Evolutionary conservation across 2,888 invertebrate genomes (phyloP).

Genomic region (Pammene fasciana): DNA sequence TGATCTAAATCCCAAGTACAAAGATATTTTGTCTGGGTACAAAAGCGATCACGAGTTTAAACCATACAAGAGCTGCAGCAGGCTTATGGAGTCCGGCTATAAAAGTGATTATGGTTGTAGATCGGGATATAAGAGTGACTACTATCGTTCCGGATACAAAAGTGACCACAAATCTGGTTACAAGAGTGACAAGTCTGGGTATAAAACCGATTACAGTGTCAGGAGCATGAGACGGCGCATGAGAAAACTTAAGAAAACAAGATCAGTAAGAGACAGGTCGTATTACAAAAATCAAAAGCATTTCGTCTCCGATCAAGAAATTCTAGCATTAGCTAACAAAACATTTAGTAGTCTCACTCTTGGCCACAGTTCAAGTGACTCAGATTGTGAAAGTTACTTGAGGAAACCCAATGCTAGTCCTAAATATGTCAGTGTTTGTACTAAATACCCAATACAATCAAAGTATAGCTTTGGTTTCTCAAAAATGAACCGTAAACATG

Average conservation of each 20-base stretch:
- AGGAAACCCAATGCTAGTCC: conserved; percentile 72
- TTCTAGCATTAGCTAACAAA: conserved; percentile 81
- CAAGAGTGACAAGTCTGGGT: conserved; percentile 84
- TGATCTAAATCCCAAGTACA: conserved; percentile 85
- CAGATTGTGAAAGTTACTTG: conserved; percentile 76
- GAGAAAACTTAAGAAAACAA: conserved; percentile 78
- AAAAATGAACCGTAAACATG: conserved; percentile 68
- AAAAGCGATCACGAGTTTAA: conserved; percentile 84
- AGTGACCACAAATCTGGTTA: conserved; percentile 85
- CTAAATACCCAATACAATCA: conserved; percentile 71
- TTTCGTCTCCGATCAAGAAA: conserved; percentile 84
- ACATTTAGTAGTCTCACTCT: conserved; percentile 81
- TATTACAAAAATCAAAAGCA: conserved; percentile 83
- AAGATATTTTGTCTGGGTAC: conserved; percentile 84
- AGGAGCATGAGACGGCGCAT: conserved; percentile 77
- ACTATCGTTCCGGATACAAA: conserved; percentile 83
- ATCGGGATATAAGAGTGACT: conserved; percentile 80
- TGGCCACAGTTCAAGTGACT: conserved; percentile 83
- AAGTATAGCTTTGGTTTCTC: conserved; percentile 73
- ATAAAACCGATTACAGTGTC: conserved; percentile 84
- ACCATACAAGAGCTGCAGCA: conserved; percentile 79
- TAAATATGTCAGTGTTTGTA: conserved; percentile 75
- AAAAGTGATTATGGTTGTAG: conserved; percentile 85
- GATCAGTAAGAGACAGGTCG: conserved; percentile 78
- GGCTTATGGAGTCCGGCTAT: conserved; percentile 83